phyloP scores from a whole-genome alignment of 92 coral and sea anemone species.

The Zoanthus sociatus region DNA sequence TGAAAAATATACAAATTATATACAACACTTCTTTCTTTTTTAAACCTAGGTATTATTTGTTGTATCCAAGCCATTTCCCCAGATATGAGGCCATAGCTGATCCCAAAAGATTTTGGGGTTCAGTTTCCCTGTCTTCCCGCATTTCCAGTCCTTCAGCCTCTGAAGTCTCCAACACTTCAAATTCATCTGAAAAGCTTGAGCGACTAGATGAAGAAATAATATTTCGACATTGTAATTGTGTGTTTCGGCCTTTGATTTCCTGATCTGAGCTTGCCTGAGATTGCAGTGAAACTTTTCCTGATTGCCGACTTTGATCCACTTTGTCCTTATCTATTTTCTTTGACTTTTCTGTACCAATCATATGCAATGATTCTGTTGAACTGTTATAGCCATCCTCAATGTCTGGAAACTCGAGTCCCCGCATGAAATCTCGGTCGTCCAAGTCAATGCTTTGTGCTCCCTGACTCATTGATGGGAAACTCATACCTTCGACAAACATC shows the following conservation, averaged over 20 bases:
- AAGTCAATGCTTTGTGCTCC: conserved; percentile 76
- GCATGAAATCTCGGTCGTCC: conserved; percentile 86
- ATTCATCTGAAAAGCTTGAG: conserved; percentile 72
- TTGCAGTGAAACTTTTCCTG: background rate
- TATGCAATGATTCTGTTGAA: conserved; percentile 81
- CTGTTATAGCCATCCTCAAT: conserved; percentile 83
- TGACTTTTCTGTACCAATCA: conserved; percentile 2
- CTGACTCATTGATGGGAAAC: conserved; percentile 80
- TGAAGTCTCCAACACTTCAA: conserved; percentile 84
- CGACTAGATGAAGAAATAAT: conserved; percentile 40
- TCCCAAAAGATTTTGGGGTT: conserved; percentile 52
- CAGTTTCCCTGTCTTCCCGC: conserved; percentile 48
- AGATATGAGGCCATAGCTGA: conserved; percentile 68
- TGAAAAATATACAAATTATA: too few species aligned
- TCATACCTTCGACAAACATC: conserved; percentile 72
- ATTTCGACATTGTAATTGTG: conserved; percentile 4
- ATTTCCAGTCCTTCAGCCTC: conserved; percentile 83
- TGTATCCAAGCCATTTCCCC: conserved; percentile 83
- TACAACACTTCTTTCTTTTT: too few species aligned
- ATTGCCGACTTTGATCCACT: background rate
- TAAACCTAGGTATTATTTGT: background rate
- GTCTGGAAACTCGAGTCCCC: conserved; percentile 92
- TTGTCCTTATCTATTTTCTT: conserved; percentile 29
- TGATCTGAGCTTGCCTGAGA: conserved; percentile 20
- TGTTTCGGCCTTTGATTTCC: conserved; percentile 26